Conservation (phyloP, 1,140 invertebrate genomes). For the Monomorium pharaonis region DNA sequence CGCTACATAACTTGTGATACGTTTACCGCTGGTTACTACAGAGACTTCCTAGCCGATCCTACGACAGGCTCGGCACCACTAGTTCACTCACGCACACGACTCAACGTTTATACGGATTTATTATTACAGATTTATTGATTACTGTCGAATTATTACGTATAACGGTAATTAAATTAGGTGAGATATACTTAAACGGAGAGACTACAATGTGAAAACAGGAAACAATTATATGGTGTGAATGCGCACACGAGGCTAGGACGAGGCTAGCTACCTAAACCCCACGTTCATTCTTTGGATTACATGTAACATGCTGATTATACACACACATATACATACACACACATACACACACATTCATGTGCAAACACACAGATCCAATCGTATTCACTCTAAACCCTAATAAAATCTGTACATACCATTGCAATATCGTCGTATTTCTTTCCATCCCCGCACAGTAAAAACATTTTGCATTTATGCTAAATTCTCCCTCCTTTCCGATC, state of each 20-base stretch:
- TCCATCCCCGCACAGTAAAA: background rate
- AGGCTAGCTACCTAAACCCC: conserved; percentile 83
- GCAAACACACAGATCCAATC: conserved; percentile 73
- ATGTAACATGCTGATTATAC: conserved; percentile 42
- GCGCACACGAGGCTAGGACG: conserved; percentile 84
- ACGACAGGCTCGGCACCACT: conserved; percentile 81
- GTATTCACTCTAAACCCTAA: conserved; percentile 83
- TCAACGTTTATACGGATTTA: conserved; percentile 83
- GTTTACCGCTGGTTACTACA: conserved; percentile 86
- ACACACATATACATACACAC: background rate
- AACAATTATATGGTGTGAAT: conserved; percentile 71
- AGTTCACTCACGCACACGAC: conserved; percentile 86
- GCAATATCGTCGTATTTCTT: conserved; percentile 74
- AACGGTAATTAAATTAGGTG: conserved; percentile 77
- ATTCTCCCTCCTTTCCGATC: too few relatives aligned
- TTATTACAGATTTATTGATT: conserved; percentile 83
- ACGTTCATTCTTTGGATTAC: conserved; percentile 71
- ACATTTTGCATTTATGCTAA: too few relatives aligned
- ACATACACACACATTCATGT: background rate
- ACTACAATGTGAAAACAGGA: conserved; percentile 60
- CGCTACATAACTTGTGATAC: conserved; percentile 85
- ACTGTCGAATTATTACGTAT: conserved; percentile 77
- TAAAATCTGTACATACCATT: conserved; percentile 85
- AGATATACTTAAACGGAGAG: conserved; percentile 72
- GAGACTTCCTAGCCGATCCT: conserved; percentile 84